Percentiles rank a stretch among this genome's conserved stretches.
Evolutionary conservation across 2,888 invertebrate genomes (phyloP).

Genomic region (Lordiphosa andalusiaca): DNA sequence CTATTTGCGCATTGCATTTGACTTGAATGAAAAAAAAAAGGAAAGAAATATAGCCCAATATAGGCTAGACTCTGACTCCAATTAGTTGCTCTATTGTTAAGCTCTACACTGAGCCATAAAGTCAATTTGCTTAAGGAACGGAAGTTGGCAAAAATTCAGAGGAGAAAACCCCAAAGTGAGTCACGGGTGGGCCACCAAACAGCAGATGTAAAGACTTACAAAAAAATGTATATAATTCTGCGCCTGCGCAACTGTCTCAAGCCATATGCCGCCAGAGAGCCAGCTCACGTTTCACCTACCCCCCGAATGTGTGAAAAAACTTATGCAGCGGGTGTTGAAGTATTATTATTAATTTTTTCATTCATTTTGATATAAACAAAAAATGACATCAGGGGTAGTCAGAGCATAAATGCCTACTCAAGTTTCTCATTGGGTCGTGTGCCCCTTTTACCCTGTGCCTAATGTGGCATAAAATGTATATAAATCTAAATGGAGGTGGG

Average conservation of each 20-base stretch:
- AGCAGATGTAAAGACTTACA: constrained; percentile 70
- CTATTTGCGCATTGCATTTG: constrained; percentile 69
- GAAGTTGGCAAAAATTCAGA: constrained; percentile 59
- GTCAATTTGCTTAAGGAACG: constrained; percentile 70
- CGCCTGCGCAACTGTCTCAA: constrained; percentile 49
- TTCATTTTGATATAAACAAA: constrained; percentile 58
- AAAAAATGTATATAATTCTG: constrained; percentile 26
- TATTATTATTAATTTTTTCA: too few species aligned
- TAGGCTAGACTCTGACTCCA: constrained; percentile 55
- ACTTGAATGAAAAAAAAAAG: constrained; percentile 24
- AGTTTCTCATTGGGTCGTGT: constrained; percentile 47
- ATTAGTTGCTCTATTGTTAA: constrained; percentile 67
- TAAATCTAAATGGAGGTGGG: constrained; percentile 52
- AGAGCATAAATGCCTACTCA: constrained; percentile 35
- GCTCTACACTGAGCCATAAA: constrained; percentile 55
- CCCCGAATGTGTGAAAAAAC: constrained; percentile 33
- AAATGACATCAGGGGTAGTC: constrained; percentile 70
- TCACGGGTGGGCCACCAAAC: constrained; percentile 57
- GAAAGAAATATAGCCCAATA: background rate
- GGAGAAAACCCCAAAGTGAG: constrained; percentile 42
- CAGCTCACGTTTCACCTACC: constrained; percentile 73
- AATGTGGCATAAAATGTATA: constrained; percentile 60
- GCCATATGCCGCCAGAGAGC: constrained; percentile 55
- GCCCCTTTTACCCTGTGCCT: constrained; percentile 36
- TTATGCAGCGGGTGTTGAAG: constrained; percentile 15